Evolutionary conservation across 2,797 vertebrate genomes (phyloP), one percentile per base, ranked within the genome.

Genomic region (Pseudochaenichthys georgianus): DNA sequence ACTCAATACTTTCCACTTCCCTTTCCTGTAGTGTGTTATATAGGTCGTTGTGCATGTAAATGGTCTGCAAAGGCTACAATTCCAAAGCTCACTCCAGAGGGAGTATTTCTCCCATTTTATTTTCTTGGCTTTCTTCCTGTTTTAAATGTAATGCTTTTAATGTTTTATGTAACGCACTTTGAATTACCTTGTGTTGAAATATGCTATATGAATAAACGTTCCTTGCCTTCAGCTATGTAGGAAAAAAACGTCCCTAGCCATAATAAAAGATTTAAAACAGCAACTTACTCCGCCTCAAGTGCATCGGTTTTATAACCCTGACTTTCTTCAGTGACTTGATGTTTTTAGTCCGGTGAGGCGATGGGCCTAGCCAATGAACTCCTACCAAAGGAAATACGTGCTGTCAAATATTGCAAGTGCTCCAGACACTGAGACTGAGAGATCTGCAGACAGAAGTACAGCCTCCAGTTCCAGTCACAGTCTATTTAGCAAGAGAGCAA

Each of bases 371-470:
- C 60, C 62, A 51, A 19, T 59, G 51, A 75, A 65, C 70, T 79
- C 84, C 83, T 57, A 64, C 64, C 19, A 66, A 52, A 66, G 31
- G 63, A 60, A 70, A 76, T 28, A 57, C 61, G 59, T 17, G 64
- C 75, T 17, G 70, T 78, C 69, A 58, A 21, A 73, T 57, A 69
- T 4, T 19, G 28, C 72, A 63, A 9, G 43, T 41, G 73, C 74
- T 88, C 87, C 92, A 94, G 92, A 93, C 87, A 21, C 51, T 79
- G 84, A 83, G 84, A 82, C 80, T 83, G 77, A 83, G 75, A 75
- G 78, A 91, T 68, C 84, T 68, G 80, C 87, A 86, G 78, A 66
- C 70, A 80, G 84, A 90, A 90, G 84, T 64, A 81, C 62, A 72
- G 54, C 66, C 58, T 83, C 77, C 64, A 83, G 71, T 82, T 87